These are phyloP conservation scores for Arctocebus calabarensis DNA, from an alignment of 2,797 vertebrate genomes.

Conservation along the genomic window DNA sequence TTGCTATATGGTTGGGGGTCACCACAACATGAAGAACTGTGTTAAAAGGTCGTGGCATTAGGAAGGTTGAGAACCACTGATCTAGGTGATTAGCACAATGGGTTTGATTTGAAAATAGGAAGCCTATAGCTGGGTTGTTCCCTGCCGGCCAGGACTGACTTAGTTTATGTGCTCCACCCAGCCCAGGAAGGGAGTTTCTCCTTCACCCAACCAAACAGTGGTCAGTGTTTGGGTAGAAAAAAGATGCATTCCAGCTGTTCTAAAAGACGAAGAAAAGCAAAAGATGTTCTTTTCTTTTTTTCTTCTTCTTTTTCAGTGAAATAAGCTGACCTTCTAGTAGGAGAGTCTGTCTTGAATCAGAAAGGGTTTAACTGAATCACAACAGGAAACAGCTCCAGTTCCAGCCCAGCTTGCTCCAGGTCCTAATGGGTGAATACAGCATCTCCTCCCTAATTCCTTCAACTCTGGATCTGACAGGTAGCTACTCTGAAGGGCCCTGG, in stretches of 20 bases:
- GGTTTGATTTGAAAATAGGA: not conserved
- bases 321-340: slow-evolving; percentile 50
- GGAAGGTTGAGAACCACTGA: too few relatives aligned
- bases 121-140: not conserved
- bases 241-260: slow-evolving; percentile 70
- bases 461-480: not conserved
- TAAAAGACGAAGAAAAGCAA: slow-evolving; percentile 34
- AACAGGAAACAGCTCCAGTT: slow-evolving; percentile 69
- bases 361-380: slow-evolving; percentile 66
- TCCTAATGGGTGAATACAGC: not conserved
- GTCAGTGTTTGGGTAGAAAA: slow-evolving; percentile 26
- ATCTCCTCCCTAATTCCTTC: not conserved
- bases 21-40: too few relatives aligned
- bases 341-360: slow-evolving; percentile 72
- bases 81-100: not conserved
- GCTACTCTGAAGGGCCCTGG: not conserved
- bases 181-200: slow-evolving; percentile 14
- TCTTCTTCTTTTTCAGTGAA: slow-evolving; percentile 34
- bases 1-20: too few relatives aligned
- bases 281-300: not conserved
- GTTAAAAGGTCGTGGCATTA: too few relatives aligned
- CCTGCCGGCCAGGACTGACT: not conserved
- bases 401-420: not conserved
- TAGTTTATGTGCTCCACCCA: not conserved
- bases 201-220: not conserved